Conservation (phyloP, 2,797 vertebrate genomes). For the Spinibarbus caldwelli region DNA sequence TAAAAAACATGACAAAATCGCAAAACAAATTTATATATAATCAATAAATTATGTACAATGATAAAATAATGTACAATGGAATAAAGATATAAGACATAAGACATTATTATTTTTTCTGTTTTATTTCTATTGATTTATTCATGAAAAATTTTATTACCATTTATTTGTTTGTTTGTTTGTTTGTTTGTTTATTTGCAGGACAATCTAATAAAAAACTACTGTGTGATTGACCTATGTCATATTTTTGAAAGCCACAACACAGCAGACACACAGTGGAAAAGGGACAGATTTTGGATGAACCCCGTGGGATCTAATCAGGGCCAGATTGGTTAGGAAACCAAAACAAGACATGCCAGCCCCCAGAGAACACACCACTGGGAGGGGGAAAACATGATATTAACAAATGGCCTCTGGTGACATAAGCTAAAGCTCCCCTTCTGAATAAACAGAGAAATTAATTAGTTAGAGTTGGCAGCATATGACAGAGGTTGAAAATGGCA, state of each 20-base stretch:
- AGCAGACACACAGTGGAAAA: conserved; percentile 47
- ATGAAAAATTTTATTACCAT: too few species aligned
- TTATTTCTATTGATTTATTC: too few species aligned
- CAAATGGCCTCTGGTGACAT: conserved; percentile 60
- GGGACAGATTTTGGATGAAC: conserved; percentile 51
- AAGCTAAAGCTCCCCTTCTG: conserved; percentile 51
- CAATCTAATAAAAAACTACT: too few species aligned
- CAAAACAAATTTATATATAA: background rate
- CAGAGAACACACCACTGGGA: conserved; percentile 29
- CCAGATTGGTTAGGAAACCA: conserved; percentile 52
- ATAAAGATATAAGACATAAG: too few species aligned
- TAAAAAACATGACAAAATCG: background rate
- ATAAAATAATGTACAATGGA: too few species aligned
- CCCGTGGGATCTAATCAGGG: conserved; percentile 51
- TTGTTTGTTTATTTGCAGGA: too few species aligned
- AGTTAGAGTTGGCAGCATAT: conserved; percentile 57
- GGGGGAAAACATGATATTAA: conserved; percentile 34
- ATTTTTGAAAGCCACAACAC: background rate
- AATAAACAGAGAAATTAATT: conserved; percentile 64
- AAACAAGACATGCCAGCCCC: conserved; percentile 43
- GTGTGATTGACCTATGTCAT: too few species aligned
- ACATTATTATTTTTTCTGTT: too few species aligned
- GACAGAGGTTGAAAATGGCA: conserved; percentile 55
- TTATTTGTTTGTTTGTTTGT: too few species aligned
- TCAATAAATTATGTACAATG: too few species aligned